Conservation (phyloP, 1,140 invertebrate genomes). For the Mercenaria mercenaria region DNA sequence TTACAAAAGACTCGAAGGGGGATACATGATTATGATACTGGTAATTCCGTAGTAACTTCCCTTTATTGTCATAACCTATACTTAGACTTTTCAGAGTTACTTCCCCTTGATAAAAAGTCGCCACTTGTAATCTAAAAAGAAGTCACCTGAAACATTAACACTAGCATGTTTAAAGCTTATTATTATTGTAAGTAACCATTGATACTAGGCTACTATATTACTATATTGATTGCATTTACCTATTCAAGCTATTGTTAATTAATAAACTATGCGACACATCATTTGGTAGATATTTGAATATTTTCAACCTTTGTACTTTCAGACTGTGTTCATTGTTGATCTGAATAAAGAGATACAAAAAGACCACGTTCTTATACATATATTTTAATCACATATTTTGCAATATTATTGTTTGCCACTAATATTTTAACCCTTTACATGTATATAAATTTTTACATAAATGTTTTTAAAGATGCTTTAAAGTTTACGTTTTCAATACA, state of each 20-base stretch:
- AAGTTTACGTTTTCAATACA: too few species aligned
- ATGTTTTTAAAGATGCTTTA: too few species aligned
- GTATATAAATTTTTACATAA: too few species aligned
- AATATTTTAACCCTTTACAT: too few species aligned
- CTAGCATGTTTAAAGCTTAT: neutral
- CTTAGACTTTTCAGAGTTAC: too few species aligned
- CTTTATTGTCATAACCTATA: neutral
- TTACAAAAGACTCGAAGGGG: neutral
- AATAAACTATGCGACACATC: neutral
- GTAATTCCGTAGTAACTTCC: neutral
- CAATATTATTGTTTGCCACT: too few species aligned
- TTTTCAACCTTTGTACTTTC: neutral
- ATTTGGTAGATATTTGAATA: neutral
- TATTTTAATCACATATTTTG: too few species aligned
- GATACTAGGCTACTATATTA: neutral
- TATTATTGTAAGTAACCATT: too few species aligned
- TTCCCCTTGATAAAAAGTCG: neutral
- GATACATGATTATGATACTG: conserved; percentile 16
- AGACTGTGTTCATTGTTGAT: conserved; percentile 20
- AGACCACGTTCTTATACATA: conserved; percentile 16
- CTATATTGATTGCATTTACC: neutral
- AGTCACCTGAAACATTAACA: neutral
- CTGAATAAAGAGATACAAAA: neutral
- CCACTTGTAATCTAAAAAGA: neutral
- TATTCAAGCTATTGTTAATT: neutral